Evolutionary conservation across 2,113 vertebrate species (phyloP).

Genomic region (Benitochromis conjunctus): DNA sequence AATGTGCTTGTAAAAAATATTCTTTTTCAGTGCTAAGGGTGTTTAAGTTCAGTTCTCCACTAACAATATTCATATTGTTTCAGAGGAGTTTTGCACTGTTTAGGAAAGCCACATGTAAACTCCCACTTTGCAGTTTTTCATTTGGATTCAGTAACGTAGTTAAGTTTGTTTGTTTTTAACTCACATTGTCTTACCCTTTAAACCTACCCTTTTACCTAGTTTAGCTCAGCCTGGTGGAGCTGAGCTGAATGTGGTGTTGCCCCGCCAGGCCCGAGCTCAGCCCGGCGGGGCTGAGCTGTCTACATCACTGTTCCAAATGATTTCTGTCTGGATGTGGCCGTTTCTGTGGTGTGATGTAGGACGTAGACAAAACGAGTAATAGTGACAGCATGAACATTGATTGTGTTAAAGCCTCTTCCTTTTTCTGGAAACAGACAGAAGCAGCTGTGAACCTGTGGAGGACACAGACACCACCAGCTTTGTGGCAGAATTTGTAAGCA

Average conservation of each 20-base stretch:
- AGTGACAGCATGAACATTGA: not conserved
- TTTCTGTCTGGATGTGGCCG: not conserved
- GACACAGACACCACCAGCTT: constrained; percentile 92
- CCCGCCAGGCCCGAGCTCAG: no score
- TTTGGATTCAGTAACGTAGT: not conserved
- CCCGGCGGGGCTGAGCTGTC: not conserved
- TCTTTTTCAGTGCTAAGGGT: not conserved
- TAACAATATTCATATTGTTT: constrained; percentile 6
- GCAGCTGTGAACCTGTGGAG: constrained; percentile 86
- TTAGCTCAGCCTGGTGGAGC: no score
- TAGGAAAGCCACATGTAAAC: not conserved
- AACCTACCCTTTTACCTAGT: no score
- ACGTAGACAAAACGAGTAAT: not conserved
- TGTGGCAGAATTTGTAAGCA: constrained; percentile 80
- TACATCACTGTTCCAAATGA: not conserved
- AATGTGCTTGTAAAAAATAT: constrained; percentile 9
- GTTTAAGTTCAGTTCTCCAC: not conserved
- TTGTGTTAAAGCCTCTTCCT: not conserved
- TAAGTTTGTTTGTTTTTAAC: no score
- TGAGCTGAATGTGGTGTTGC: no score
- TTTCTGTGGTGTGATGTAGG: not conserved
- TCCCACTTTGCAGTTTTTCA: not conserved
- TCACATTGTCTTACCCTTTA: no score
- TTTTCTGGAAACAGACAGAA: constrained; percentile 67
- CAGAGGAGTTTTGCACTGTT: no score